Evolutionary conservation across 2,113 vertebrate genomes (phyloP), one percentile per base, ranked within the genome.

Genomic region (Vireo altiloquus): DNA sequence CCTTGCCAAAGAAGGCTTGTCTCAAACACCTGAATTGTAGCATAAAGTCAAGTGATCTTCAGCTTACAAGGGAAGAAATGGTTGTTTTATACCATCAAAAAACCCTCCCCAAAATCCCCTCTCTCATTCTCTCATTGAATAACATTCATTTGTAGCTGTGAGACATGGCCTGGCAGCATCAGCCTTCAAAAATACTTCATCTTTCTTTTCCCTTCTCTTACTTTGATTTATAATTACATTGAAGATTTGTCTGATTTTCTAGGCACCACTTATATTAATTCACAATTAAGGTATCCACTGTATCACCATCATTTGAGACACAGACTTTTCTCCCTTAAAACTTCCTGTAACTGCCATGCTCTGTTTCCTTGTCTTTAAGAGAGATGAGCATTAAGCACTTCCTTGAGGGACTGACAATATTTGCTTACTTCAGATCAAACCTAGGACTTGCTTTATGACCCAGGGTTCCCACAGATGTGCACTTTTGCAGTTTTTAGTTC

Each of bases 41-140:
- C 35, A 64, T 11, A 60, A 87, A 90, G 79, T 87, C 85, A 93
- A 93, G 88, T 80, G 85, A 82, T 90, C 85, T 72, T 87, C 70
- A 96, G 28, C 25, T 69, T 46, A 82, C 40, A 82, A 79, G 53
- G 18, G 23, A 92, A 95, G 16, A 92, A 94, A 93, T 4, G 84
- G 52, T 18, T 84, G 40, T 10, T 83, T 64, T 46, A 82, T 19
- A 72, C 3, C 9, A 46, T n/a, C 40, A 81, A 44, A 61, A 89
- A 44, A 37, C 33, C 11, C 10, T 21, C 12, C 10, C 39, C 46
- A 12, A 18, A 87, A 78, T 9, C 23, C 47, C 39, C 40, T 79
- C 42, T 40, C 17, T 61, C 9, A 0, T 49, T 82, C 35, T 87
- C 18, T 56, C 7, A 4, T 0, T 66, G 52, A 89, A 28, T 49